These are phyloP conservation scores for Drosophila punjabiensis DNA, from an alignment of 1,140 invertebrate genomes.

Conservation along the genomic window DNA sequence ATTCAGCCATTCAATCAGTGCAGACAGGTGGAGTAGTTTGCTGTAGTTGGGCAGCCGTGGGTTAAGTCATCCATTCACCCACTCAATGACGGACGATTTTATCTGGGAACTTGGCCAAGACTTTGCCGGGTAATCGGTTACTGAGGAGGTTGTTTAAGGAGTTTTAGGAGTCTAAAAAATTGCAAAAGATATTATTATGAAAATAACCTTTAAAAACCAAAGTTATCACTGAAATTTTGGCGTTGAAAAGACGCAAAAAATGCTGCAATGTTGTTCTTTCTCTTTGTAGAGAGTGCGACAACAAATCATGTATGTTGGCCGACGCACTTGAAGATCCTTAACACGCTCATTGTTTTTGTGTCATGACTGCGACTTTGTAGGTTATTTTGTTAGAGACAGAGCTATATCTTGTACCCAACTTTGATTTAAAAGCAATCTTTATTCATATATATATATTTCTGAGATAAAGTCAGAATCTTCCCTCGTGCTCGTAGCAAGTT, in stretches of 20 bases:
- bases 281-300: no score
- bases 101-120: slow-evolving; percentile 62
- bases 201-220: no score
- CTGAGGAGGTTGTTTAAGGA: slow-evolving; percentile 17
- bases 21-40: slow-evolving; percentile 55
- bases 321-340: no score
- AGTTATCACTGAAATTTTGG: no score
- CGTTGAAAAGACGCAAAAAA: no score
- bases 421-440: background rate
- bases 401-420: no score
- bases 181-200: no score
- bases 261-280: no score
- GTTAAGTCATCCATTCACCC: slow-evolving; percentile 59
- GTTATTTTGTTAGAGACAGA: no score
- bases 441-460: background rate
- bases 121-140: slow-evolving; percentile 37
- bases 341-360: no score
- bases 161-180: background rate
- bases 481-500: slow-evolving; percentile 36
- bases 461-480: background rate
- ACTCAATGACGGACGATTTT: slow-evolving; percentile 64
- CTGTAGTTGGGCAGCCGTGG: slow-evolving; percentile 5
- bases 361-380: no score
- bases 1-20: slow-evolving; percentile 67
- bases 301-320: no score